Percentiles rank a stretch among this genome's conserved stretches.
These are phyloP conservation scores for Crossaster papposus DNA, from an alignment of 53 echinoderm and acorn worm species.

Conservation along the genomic window DNA sequence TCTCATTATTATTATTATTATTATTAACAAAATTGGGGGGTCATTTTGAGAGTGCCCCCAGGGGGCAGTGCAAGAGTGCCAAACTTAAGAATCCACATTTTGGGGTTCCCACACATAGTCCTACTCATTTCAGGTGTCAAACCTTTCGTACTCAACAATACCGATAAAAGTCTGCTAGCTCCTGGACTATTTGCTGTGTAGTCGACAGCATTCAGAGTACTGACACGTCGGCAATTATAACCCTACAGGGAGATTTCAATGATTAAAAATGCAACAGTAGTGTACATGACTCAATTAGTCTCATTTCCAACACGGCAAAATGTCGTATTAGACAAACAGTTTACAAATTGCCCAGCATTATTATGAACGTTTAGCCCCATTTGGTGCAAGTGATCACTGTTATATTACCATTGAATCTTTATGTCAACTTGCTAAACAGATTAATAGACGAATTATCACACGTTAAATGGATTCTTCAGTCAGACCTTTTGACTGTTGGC, in stretches of 20 bases:
- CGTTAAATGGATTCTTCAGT: slow-evolving; percentile 15
- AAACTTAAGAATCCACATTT: too few species aligned
- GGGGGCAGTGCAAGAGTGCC: too few species aligned
- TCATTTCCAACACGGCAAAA: slow-evolving; percentile 14
- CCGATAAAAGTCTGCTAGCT: too few species aligned
- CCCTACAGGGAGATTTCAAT: not conserved
- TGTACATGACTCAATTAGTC: not conserved
- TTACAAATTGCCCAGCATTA: not conserved
- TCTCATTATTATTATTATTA: too few species aligned
- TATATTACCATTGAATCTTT: too few species aligned
- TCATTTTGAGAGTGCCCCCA: too few species aligned
- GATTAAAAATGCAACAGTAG: not conserved
- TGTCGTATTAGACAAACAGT: slow-evolving; percentile 3
- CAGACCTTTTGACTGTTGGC: too few species aligned
- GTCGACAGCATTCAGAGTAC: slow-evolving; percentile 16
- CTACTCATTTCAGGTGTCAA: too few species aligned
- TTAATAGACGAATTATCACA: not conserved
- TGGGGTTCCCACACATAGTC: too few species aligned
- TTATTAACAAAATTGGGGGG: too few species aligned
- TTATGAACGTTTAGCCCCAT: slow-evolving; percentile 8
- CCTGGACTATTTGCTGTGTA: not conserved
- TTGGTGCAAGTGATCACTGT: slow-evolving; percentile 29
- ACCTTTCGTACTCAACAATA: too few species aligned
- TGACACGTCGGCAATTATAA: too few species aligned
- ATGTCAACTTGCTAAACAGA: slow-evolving; percentile 22